Evolutionary conservation across 2,113 vertebrate genomes (phyloP).

Genomic region (Mormyrus lacerda): DNA sequence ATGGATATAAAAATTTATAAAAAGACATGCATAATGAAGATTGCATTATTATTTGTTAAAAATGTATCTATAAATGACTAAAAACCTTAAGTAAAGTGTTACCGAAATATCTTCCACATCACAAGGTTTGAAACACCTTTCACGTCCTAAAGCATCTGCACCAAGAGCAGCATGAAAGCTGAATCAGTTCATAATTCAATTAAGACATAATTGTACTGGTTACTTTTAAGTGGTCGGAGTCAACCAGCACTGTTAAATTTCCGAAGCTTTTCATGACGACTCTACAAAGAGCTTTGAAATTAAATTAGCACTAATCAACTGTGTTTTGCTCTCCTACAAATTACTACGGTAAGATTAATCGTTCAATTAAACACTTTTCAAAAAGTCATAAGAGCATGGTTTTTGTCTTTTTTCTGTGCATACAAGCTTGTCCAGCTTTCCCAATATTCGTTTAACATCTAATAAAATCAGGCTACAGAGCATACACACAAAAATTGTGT

Average conservation of each 20-base stretch:
- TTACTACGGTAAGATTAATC: constrained; percentile 2
- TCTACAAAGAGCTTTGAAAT: constrained; percentile 3
- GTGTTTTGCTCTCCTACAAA: constrained; percentile 6
- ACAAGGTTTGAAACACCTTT: neutral
- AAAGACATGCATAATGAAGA: too few relatives aligned
- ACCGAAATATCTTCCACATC: neutral
- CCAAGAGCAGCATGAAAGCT: neutral
- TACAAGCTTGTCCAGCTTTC: neutral
- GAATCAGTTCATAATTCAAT: neutral
- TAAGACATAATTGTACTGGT: neutral
- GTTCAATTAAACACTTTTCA: neutral
- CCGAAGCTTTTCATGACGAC: constrained; percentile 1
- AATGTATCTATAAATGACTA: too few relatives aligned
- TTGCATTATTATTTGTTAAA: too few relatives aligned
- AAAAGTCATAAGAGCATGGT: neutral
- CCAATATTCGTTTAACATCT: neutral
- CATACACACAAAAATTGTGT: too few relatives aligned
- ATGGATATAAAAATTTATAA: too few relatives aligned
- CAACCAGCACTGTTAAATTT: neutral
- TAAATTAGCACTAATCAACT: constrained; percentile 2
- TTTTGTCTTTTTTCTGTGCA: neutral
- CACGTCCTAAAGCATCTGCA: neutral
- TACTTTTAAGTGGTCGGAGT: constrained; percentile 13
- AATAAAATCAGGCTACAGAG: neutral
- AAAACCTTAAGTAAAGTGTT: too few relatives aligned